These are phyloP conservation scores for Chironex yamaguchii DNA, from an alignment of 30 jellyfish, hydroid and myxozoan genomes.

Conservation along the genomic window DNA sequence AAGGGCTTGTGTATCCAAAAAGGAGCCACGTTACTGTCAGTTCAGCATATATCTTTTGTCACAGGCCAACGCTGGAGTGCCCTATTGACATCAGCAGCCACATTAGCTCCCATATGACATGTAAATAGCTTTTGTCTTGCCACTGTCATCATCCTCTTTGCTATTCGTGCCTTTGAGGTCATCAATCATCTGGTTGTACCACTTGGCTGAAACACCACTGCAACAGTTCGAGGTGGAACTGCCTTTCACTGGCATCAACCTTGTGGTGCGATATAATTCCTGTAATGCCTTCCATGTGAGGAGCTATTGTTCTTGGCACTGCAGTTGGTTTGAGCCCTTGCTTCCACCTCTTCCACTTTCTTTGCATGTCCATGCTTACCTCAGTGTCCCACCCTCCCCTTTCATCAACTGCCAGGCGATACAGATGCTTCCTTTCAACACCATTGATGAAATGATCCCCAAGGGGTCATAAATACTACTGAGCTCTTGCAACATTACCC, in stretches of 20 bases:
- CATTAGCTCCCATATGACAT: constrained; percentile 52
- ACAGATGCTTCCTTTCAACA: constrained; percentile 41
- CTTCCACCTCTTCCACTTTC: constrained; percentile 22
- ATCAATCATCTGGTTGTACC: constrained; percentile 4
- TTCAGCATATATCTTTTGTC: constrained; percentile 17
- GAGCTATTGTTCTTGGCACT: constrained; percentile 47
- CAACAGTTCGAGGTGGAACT: constrained; percentile 41
- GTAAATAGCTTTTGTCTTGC: constrained; percentile 49
- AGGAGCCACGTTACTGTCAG: constrained; percentile 36
- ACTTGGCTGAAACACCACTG: constrained; percentile 48
- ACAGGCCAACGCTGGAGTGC: constrained; percentile 52
- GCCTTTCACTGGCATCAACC: constrained; percentile 61
- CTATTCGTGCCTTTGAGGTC: constrained; percentile 24
- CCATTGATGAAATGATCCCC: constrained; percentile 15
- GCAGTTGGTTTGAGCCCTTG: background rate
- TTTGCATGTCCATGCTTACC: constrained; percentile 10
- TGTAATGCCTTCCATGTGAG: constrained; percentile 39
- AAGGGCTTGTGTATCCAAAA: constrained; percentile 45
- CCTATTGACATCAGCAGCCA: constrained; percentile 19
- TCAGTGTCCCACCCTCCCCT: constrained; percentile 55
- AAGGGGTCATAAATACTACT: constrained; percentile 35
- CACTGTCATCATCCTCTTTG: constrained; percentile 38
- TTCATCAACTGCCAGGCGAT: constrained; percentile 30
- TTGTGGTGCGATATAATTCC: constrained; percentile 9
- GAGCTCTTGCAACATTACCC: constrained; percentile 20